Evolutionary conservation across 2,797 vertebrate species (phyloP).

Genomic region (Leptodactylus fallax): DNA sequence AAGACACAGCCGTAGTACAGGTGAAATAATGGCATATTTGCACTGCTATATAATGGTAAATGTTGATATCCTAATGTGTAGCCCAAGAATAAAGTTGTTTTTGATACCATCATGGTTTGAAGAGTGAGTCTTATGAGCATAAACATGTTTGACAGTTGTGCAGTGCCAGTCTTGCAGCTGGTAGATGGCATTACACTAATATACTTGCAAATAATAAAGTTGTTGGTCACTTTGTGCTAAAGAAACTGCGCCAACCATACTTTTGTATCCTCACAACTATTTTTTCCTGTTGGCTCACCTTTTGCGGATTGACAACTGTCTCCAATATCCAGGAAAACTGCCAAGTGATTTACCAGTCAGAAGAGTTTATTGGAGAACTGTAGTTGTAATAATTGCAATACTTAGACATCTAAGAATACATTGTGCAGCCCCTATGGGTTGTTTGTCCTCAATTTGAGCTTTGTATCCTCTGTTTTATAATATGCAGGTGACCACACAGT

Average conservation of each 20-base stretch:
- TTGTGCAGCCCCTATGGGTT: not conserved
- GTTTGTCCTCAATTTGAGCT: not conserved
- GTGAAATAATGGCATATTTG: not conserved
- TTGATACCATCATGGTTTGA: not conserved
- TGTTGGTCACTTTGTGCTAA: not conserved
- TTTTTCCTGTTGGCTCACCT: not conserved
- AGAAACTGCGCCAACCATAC: not conserved
- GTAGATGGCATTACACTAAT: not conserved
- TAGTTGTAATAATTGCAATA: not conserved
- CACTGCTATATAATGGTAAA: conserved; percentile 15
- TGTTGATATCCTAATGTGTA: not conserved
- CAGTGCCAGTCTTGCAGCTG: not conserved
- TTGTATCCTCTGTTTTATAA: not conserved
- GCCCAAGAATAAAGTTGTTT: not conserved
- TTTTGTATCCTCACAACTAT: not conserved
- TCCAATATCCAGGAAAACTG: not conserved
- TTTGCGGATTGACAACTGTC: not conserved
- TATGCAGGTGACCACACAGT: not conserved
- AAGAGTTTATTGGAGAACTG: not conserved
- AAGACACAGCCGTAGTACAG: not conserved
- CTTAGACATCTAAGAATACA: not conserved
- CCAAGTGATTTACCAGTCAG: not conserved
- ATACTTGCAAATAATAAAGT: too few relatives aligned
- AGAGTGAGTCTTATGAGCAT: not conserved
- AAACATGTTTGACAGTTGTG: not conserved